Conservation (phyloP, 2,797 vertebrate genomes). For the Brachyalestes nurse region DNA sequence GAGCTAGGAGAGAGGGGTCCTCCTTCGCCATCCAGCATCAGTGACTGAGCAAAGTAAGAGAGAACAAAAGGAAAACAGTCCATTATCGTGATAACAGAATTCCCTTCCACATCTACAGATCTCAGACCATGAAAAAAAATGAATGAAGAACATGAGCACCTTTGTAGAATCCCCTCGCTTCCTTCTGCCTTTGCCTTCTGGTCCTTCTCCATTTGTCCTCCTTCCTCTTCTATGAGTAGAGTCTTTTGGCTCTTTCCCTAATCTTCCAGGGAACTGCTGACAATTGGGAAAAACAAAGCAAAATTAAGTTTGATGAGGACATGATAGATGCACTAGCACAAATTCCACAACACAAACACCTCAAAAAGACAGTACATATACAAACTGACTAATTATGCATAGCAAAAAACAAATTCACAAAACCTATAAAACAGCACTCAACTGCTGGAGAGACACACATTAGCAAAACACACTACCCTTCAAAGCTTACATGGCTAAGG, state of each 20-base stretch:
- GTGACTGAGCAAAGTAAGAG: slow-evolving; percentile 68
- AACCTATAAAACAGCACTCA: neutral
- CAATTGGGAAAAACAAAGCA: slow-evolving; percentile 24
- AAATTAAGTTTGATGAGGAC: neutral
- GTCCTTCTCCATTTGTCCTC: slow-evolving; percentile 91
- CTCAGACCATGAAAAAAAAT: slow-evolving; percentile 46
- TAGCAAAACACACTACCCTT: neutral
- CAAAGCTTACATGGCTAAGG: slow-evolving; percentile 77
- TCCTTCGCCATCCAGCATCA: slow-evolving; percentile 88
- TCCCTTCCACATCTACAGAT: too few species aligned
- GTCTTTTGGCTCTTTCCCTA: slow-evolving; percentile 86
- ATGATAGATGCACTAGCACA: neutral
- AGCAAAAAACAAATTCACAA: neutral
- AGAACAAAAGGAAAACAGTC: neutral
- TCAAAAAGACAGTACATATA: neutral
- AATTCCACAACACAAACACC: neutral
- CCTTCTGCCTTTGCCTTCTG: slow-evolving; percentile 92
- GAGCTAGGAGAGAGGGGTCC: slow-evolving; percentile 89
- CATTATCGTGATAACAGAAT: too few species aligned
- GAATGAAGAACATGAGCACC: slow-evolving; percentile 62
- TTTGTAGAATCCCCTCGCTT: slow-evolving; percentile 90
- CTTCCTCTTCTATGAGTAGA: slow-evolving; percentile 87
- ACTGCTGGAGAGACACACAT: neutral
- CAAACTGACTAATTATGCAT: neutral
- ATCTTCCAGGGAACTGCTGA: slow-evolving; percentile 78